Evolutionary conservation across 37 sponge, comb jelly and placozoan species (phyloP).

Genomic region (Cliona cf. orientalis): DNA sequence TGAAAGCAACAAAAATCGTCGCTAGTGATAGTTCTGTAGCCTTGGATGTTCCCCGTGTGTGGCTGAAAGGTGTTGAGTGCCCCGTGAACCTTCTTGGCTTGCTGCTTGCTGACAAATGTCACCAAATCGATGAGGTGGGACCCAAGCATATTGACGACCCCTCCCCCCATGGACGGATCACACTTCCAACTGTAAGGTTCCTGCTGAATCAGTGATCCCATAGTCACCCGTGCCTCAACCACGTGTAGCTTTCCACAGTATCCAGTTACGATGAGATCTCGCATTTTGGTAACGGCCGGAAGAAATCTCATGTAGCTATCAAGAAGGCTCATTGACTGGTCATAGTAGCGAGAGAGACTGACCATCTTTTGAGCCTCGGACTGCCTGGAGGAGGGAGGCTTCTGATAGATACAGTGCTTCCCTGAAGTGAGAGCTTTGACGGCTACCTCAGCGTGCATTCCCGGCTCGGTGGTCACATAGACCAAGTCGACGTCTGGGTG

Average conservation of each 20-base stretch:
- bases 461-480: constrained; percentile 73
- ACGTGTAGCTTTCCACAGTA: constrained; percentile 66
- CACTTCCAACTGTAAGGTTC: constrained; percentile 86
- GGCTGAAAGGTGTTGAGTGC: constrained; percentile 68
- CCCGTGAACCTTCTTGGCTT: constrained; percentile 57
- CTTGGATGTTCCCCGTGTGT: constrained; percentile 63
- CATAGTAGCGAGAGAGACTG: constrained; percentile 68
- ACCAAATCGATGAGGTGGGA: constrained; percentile 83
- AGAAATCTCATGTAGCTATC: constrained; percentile 69
- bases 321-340: constrained; percentile 54
- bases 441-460: constrained; percentile 78
- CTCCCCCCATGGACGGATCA: constrained; percentile 83
- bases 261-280: constrained; percentile 49
- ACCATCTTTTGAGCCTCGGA: constrained; percentile 78
- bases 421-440: constrained; percentile 87
- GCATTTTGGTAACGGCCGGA: constrained; percentile 67
- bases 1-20: constrained; percentile 90
- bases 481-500: constrained; percentile 77
- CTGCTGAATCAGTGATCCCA: constrained; percentile 46
- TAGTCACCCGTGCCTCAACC: constrained; percentile 53
- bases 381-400: constrained; percentile 49
- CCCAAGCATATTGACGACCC: constrained; percentile 78
- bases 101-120: constrained; percentile 43
- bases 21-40: constrained; percentile 78
- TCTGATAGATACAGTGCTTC: constrained; percentile 79